Conservation (phyloP, 2,113 vertebrate species). For the Turdus rufiventris region DNA sequence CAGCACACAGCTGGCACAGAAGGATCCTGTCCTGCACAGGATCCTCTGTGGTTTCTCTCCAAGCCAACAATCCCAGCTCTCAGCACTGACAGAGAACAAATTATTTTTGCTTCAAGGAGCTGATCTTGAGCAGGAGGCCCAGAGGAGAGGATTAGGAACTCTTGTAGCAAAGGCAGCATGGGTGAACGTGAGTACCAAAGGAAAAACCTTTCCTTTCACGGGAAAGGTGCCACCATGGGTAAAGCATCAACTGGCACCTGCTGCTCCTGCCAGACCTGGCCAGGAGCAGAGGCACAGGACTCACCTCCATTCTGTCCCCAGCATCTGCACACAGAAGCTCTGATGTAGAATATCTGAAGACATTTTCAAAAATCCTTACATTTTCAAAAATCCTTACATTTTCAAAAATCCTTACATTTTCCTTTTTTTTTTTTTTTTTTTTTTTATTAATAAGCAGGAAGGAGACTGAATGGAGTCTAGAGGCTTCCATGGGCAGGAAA, state of each 20-base stretch:
- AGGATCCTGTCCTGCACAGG: background rate
- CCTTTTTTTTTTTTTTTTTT: background rate
- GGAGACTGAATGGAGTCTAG: background rate
- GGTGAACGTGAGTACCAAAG: background rate
- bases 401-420: background rate
- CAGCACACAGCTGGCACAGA: background rate
- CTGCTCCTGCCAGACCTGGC: background rate
- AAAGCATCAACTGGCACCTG: background rate
- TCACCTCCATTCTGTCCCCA: background rate
- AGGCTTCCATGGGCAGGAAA: background rate
- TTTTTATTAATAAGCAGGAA: background rate
- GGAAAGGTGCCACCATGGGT: background rate
- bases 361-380: background rate
- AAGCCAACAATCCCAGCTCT: background rate
- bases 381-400: background rate
- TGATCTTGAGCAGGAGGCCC: background rate
- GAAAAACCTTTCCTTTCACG: background rate
- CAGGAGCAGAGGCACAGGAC: rapidly evolving
- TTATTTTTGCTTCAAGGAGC: background rate
- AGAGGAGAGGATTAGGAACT: background rate
- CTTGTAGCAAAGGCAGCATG: background rate
- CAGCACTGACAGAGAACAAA: background rate
- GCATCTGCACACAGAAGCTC: background rate
- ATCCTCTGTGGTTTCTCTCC: background rate
- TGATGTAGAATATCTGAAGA: rapidly evolving